A percentile compares a stretch with the other conserved stretches of the same genome.
These are phyloP conservation scores for Epistrophe grossulariae DNA, from an alignment of 2,888 invertebrate species.

Conservation along the genomic window DNA sequence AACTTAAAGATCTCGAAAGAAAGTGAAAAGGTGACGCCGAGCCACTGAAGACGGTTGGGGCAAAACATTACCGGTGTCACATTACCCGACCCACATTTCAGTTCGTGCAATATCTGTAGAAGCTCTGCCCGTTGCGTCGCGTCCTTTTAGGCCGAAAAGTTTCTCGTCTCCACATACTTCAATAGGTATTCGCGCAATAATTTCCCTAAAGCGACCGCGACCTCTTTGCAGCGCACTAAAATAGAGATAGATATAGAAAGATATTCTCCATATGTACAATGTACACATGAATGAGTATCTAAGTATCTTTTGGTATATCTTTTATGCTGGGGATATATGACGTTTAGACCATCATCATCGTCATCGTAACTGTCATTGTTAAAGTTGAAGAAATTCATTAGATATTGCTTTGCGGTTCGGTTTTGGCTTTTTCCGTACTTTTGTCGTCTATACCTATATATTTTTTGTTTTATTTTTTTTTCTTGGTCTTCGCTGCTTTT, in stretches of 20 bases:
- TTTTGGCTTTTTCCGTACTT: constrained; percentile 24
- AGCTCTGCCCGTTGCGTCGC: constrained; percentile 1
- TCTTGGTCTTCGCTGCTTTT: constrained; percentile 48
- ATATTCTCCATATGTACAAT: not conserved
- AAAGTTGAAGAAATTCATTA: constrained; percentile 59
- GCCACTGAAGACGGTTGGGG: constrained; percentile 27
- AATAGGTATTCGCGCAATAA: constrained; percentile 39
- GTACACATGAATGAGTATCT: constrained; percentile 13
- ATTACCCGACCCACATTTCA: constrained; percentile 58
- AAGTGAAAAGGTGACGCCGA: constrained; percentile 72
- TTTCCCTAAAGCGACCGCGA: constrained; percentile 21
- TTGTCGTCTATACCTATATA: not conserved
- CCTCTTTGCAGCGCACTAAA: not conserved
- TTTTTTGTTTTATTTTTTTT: constrained; percentile 14
- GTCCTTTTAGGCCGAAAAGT: constrained; percentile 36
- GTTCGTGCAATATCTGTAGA: constrained; percentile 20
- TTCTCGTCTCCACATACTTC: constrained; percentile 21
- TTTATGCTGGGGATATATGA: constrained; percentile 61
- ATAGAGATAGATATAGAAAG: not conserved
- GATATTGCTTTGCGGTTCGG: constrained; percentile 21
- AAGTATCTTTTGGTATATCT: constrained; percentile 42
- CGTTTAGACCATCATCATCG: constrained; percentile 62
- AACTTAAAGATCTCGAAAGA: constrained; percentile 49
- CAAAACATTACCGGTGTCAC: constrained; percentile 65
- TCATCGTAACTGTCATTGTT: constrained; percentile 69